Evolutionary conservation across 1,140 invertebrate genomes (phyloP), one percentile per base, ranked within the genome.

Genomic region (Drosophila seguyi): DNA sequence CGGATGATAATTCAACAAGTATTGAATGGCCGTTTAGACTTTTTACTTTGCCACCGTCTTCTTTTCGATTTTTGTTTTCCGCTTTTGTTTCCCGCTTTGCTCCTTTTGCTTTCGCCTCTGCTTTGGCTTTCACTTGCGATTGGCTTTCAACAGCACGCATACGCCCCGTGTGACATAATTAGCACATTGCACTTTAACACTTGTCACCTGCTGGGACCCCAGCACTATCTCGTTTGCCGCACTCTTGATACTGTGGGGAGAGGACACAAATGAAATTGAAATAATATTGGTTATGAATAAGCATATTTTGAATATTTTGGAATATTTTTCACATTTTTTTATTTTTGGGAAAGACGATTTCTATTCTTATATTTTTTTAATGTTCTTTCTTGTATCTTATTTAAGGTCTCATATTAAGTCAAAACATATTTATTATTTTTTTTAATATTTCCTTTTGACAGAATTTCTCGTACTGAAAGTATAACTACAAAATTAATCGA

Each of bases 141-240:
- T 74, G 63, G 52, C 66, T 79, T 77, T 75, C 56, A 79, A 68
- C 73, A 76, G 20, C 76, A 83, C 85, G 69, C 67, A 90, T 85
- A 85, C 85, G 85, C 59, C 85, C 77, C 53, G 71, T 90, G 78
- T 62, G 58, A 71, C 86, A 90, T 90, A 90, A 90, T 90, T 90
- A 90, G 85, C 85, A 90, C 85, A 90, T 81, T 90, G 85, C 85
- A 90, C 85, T 90, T 73, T 79, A 75, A 66, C 79, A 81, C 78
- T 66, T 65, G 59, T 63, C 20, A 75, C 31, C 62, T 53, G 52
- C 52, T 53, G 52, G 45, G 36, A 50, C 58, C 34, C 47, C 18
- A 34, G 22, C 31, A n/a, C n/a, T 31, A 31, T 34, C 11, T 31
- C 11, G 31, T 18, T 45, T 20, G n/a, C 25, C 13, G 7, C 38